Evolutionary conservation across 2,113 vertebrate species (phyloP), one percentile per base, ranked within the genome.

Genomic region (Nothocercus nigrocapillus): DNA sequence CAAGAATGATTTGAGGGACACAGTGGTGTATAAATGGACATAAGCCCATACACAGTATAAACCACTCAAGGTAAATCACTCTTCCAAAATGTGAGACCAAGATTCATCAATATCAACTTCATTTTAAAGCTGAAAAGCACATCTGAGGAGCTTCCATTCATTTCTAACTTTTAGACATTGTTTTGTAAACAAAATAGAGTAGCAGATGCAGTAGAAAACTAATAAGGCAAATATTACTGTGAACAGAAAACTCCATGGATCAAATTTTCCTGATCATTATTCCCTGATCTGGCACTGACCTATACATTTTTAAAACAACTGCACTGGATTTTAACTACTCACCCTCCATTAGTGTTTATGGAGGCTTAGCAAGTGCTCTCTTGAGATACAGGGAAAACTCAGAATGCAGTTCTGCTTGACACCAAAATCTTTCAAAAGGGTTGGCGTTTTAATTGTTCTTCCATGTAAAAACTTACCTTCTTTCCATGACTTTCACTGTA

Each of bases 401-500:
- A 69, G 16, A 2, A 7, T 13, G 15, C 20, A 73, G n/a, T 82
- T 95, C 89, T 88, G 11, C 74, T 85, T 91, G n/a, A 38, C 14
- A 70, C 30, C 16, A 82, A 77, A 38, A 90, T 28, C 6, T 83
- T 93, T 81, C 42, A 38, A 7, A 28, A 70, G 32, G 16, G 5
- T 36, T 87, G 18, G 8, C 1, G 8, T 56, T 84, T 87, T 79
- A 90, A 76, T 95, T 73, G 17, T 76, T 92, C 58, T 68, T 15
- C 81, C 22, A 62, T 83, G n/a, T n/a, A 85, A 88, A 89, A 78
- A 56, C 67, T 44, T 64, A 34, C 61, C 69, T 72, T 8, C 4
- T 61, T 73, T 79, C 47, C 69, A 83, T 81, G 45, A 75, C 38
- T 91, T 95, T 70, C 68, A 93, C 61, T 81, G 64, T 78, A 91